Percentiles rank a stretch among this genome's conserved stretches.
Evolutionary conservation across 1,140 invertebrate species (phyloP).

Genomic region (Drosophila repleta): DNA sequence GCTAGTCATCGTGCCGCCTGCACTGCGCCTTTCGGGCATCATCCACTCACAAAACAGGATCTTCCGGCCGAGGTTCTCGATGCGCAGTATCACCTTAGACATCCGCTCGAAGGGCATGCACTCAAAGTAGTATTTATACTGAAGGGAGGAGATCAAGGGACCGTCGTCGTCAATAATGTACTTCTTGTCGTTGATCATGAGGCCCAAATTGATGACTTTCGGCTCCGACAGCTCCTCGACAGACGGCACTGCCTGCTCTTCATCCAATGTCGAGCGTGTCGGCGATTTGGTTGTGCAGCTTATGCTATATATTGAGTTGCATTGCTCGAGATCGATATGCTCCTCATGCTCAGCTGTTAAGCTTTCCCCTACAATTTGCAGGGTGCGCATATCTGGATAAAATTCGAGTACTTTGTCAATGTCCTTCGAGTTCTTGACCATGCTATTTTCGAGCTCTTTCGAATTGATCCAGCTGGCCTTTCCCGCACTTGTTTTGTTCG

Average conservation of each 20-base stretch:
- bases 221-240: background rate
- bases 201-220: background rate
- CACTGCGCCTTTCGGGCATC: background rate
- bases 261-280: no score
- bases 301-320: constrained; percentile 12
- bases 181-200: constrained; percentile 45
- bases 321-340: constrained; percentile 30
- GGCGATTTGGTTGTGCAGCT: constrained; percentile 30
- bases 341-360: no score
- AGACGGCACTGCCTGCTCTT: no score
- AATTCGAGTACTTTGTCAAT: constrained; percentile 58
- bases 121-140: constrained; percentile 24
- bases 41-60: constrained; percentile 58
- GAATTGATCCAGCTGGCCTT: constrained; percentile 52
- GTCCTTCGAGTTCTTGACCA: constrained; percentile 31
- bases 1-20: no score
- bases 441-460: constrained; percentile 35
- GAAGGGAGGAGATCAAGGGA: background rate
- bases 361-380: no score
- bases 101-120: constrained; percentile 55
- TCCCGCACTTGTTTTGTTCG: no score
- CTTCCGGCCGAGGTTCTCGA: constrained; percentile 63
- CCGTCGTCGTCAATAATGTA: background rate
- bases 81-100: constrained; percentile 40
- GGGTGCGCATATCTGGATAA: constrained; percentile 62